Conservation (phyloP, 35 echinoderm and acorn worm genomes). For the Nesometra sesokonis region DNA sequence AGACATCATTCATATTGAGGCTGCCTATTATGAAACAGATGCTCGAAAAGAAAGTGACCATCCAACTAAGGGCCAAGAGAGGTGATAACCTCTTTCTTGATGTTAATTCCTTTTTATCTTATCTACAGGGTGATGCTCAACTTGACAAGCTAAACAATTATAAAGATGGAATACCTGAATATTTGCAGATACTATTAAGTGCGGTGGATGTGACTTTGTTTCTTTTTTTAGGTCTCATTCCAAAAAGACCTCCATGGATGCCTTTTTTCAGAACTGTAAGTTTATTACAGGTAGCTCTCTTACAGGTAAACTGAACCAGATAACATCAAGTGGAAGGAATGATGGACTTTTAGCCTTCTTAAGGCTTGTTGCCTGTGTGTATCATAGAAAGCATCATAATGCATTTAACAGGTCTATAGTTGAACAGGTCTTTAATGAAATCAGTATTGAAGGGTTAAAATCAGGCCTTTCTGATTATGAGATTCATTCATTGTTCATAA, state of each 20-base stretch:
- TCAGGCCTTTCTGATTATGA: slow-evolving; percentile 6
- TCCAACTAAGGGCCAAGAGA: slow-evolving; percentile 17
- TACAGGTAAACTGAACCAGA: too few relatives aligned
- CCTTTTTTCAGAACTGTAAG: background rate
- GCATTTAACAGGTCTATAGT: too few relatives aligned
- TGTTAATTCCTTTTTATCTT: background rate
- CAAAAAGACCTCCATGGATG: background rate
- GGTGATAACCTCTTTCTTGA: slow-evolving; percentile 20
- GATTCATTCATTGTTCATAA: background rate
- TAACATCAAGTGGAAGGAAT: background rate
- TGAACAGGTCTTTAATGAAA: slow-evolving; percentile 3
- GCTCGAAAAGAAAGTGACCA: background rate
- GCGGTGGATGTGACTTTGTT: slow-evolving; percentile 5
- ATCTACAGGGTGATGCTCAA: background rate
- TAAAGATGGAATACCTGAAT: background rate
- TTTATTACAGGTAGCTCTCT: slow-evolving; percentile 1
- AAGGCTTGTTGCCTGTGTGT: slow-evolving; percentile 27
- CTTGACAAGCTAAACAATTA: background rate
- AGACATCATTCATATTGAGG: slow-evolving; percentile 30
- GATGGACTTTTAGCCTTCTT: slow-evolving; percentile 6
- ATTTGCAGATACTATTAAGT: background rate
- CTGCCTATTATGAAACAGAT: slow-evolving; percentile 4
- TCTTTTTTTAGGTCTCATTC: background rate
- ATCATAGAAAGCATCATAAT: slow-evolving; percentile 8
- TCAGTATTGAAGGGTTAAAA: background rate